Conservation (phyloP, 2,797 vertebrate species). For the Siniperca obscura region DNA sequence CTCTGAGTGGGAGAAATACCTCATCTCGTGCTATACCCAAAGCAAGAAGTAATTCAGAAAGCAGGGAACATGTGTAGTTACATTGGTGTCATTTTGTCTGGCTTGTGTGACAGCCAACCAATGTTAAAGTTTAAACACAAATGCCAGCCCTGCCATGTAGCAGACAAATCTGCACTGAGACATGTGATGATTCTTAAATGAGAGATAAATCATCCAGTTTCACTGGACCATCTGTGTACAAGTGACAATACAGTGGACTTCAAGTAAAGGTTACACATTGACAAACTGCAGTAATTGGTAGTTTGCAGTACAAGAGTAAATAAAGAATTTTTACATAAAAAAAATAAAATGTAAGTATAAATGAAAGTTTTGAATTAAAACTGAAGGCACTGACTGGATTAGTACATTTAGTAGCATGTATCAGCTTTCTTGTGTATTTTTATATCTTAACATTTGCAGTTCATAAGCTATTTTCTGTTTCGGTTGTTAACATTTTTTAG, state of each 20-base stretch:
- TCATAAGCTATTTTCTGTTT: neutral
- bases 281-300: constrained; percentile 28
- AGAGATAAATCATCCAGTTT: neutral
- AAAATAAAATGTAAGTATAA: neutral
- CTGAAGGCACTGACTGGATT: neutral
- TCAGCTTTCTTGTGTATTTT: constrained; percentile 19
- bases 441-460: neutral
- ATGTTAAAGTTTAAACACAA: neutral
- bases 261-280: neutral
- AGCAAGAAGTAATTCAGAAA: constrained; percentile 48
- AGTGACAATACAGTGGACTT: constrained; percentile 7
- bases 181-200: constrained; percentile 3
- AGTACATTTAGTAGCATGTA: neutral
- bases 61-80: neutral
- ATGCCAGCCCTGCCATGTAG: neutral
- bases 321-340: constrained; percentile 12
- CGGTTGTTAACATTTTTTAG: neutral
- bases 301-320: constrained; percentile 6
- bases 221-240: neutral
- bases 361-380: neutral
- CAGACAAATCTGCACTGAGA: neutral
- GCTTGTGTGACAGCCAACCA: neutral
- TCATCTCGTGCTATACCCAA: constrained; percentile 74
- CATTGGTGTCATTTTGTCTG: neutral
- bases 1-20: constrained; percentile 78